These are phyloP conservation scores for Halictus rubicundus DNA, from an alignment of 1,140 invertebrate genomes.

Conservation along the genomic window DNA sequence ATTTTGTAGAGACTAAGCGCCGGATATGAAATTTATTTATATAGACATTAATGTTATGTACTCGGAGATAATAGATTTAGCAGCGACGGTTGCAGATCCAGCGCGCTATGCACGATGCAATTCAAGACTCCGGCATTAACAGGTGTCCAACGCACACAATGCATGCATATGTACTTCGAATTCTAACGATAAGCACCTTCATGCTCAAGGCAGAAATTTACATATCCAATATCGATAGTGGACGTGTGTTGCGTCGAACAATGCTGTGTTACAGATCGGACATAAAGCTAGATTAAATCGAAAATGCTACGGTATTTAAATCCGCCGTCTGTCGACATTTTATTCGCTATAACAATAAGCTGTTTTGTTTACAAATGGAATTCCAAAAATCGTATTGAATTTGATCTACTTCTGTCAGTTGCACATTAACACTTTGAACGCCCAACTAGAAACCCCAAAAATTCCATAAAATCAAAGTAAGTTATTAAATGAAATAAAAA, in stretches of 20 bases:
- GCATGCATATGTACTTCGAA: background rate
- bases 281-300: background rate
- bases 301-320: background rate
- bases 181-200: background rate
- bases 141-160: background rate
- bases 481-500: too few relatives aligned
- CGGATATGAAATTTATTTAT: too few relatives aligned
- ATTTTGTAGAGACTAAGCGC: too few relatives aligned
- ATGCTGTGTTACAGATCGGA: background rate
- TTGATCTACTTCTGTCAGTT: too few relatives aligned
- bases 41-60: background rate
- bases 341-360: too few relatives aligned
- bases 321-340: too few relatives aligned
- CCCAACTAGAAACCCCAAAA: too few relatives aligned
- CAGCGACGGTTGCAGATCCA: background rate
- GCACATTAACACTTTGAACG: too few relatives aligned
- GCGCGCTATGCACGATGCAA: background rate
- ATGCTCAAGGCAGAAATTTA: background rate
- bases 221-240: conserved; percentile 21
- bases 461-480: too few relatives aligned
- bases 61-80: background rate
- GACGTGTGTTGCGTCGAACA: background rate
- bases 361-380: too few relatives aligned
- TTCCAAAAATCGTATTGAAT: too few relatives aligned
- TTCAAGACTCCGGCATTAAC: background rate